phyloP scores from a whole-genome alignment of 2,888 invertebrate genomes.

The Eupithecia abbreviata region DNA sequence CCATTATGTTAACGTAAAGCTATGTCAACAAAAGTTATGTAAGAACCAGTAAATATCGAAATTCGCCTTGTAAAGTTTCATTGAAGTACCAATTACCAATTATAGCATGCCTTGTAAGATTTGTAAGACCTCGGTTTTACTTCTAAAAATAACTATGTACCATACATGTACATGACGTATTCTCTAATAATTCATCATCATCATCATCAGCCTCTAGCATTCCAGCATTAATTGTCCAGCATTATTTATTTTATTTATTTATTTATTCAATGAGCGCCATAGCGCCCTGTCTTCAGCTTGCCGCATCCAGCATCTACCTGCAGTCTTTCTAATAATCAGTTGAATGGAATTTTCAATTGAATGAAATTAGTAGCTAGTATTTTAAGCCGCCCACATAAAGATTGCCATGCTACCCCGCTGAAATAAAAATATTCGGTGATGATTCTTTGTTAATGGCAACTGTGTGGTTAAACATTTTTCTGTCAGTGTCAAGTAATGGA shows the following conservation, averaged over 20 bases:
- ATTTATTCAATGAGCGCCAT: too few species aligned
- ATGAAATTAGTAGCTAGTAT: neutral
- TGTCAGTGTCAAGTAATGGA: too few species aligned
- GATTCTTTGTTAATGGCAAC: too few species aligned
- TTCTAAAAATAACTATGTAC: neutral
- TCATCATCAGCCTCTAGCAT: too few species aligned
- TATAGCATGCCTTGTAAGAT: slow-evolving; percentile 21
- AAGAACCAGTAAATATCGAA: slow-evolving; percentile 30
- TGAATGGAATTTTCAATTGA: too few species aligned
- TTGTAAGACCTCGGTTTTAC: neutral
- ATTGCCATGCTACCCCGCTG: neutral
- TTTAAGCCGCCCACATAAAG: neutral
- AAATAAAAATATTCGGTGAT: too few species aligned
- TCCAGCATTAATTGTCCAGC: too few species aligned
- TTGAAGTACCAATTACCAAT: slow-evolving; percentile 19
- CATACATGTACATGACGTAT: neutral
- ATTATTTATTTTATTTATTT: too few species aligned
- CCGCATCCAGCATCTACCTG: too few species aligned
- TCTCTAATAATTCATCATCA: neutral
- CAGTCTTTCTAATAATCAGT: too few species aligned
- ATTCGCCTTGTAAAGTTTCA: slow-evolving; percentile 23
- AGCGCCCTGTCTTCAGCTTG: too few species aligned
- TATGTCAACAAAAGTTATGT: slow-evolving; percentile 4
- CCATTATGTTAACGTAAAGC: neutral
- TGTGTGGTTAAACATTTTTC: too few species aligned